Evolutionary conservation across 2,113 vertebrate species (phyloP).

Genomic region (Amazona vittata): DNA sequence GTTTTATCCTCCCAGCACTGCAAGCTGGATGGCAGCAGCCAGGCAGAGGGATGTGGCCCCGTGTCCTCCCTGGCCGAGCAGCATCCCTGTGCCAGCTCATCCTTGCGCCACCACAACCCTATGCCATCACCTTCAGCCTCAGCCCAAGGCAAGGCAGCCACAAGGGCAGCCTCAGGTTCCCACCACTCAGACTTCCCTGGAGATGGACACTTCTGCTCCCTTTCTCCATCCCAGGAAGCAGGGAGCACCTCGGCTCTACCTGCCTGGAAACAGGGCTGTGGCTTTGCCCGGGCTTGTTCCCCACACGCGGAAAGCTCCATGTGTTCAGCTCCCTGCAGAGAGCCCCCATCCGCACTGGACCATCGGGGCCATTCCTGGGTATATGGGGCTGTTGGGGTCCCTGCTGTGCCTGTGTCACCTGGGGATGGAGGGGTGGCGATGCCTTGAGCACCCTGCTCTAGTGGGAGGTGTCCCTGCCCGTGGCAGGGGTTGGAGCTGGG

Average conservation of each 20-base stretch:
- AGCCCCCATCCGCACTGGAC: neutral
- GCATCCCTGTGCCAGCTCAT: neutral
- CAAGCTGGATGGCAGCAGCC: neutral
- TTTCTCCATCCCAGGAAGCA: neutral
- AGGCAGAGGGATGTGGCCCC: neutral
- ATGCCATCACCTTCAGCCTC: neutral
- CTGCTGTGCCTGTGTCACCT: fast-evolving
- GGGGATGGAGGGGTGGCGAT: neutral
- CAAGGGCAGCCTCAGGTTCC: neutral
- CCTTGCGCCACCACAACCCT: neutral
- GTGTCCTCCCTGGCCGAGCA: neutral
- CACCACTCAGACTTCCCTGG: fast-evolving
- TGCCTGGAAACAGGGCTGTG: neutral
- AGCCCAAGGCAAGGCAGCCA: neutral
- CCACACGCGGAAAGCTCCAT: neutral
- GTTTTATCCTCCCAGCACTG: neutral
- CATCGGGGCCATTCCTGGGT: fast-evolving
- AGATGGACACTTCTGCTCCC: neutral
- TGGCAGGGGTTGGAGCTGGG: neutral
- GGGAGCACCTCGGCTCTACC: neutral
- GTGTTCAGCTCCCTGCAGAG: neutral
- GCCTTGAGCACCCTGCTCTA: neutral
- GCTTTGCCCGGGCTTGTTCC: conserved; percentile 64
- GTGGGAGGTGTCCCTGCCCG: neutral
- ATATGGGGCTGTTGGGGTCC: fast-evolving